phyloP scores from a whole-genome alignment of 2,888 invertebrate genomes.

The Erebia epiphron region DNA sequence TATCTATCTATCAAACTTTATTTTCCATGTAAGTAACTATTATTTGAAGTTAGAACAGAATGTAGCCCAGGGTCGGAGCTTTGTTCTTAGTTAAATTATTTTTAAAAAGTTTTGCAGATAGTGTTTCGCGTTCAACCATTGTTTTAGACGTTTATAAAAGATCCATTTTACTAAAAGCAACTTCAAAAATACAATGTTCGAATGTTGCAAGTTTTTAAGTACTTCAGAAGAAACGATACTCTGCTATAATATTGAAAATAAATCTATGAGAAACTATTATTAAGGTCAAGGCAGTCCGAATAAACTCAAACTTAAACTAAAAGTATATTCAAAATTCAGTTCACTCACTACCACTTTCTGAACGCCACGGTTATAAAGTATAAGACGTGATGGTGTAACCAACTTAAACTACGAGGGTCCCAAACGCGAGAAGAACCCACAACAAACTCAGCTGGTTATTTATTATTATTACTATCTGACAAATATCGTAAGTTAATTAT shows the following conservation, averaged over 20 bases:
- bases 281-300: too few species aligned
- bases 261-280: not conserved
- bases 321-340: too few species aligned
- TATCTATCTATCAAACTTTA: too few species aligned
- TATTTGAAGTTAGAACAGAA: not conserved
- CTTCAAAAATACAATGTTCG: conserved; percentile 23
- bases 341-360: too few species aligned
- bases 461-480: too few species aligned
- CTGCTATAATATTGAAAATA: not conserved
- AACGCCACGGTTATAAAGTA: too few species aligned
- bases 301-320: too few species aligned
- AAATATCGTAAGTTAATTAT: too few species aligned
- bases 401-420: too few species aligned
- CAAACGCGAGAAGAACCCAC: too few species aligned
- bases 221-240: not conserved
- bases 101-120: conserved; percentile 4
- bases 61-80: conserved; percentile 5
- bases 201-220: conserved; percentile 10
- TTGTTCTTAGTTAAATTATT: conserved; percentile 18
- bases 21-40: not conserved
- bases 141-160: conserved; percentile 25
- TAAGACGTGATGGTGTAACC: too few species aligned
- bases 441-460: too few species aligned
- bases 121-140: conserved; percentile 20
- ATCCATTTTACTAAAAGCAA: conserved; percentile 35